phyloP scores from a whole-genome alignment of 1,140 invertebrate species.

The Eufriesea mexicana region DNA sequence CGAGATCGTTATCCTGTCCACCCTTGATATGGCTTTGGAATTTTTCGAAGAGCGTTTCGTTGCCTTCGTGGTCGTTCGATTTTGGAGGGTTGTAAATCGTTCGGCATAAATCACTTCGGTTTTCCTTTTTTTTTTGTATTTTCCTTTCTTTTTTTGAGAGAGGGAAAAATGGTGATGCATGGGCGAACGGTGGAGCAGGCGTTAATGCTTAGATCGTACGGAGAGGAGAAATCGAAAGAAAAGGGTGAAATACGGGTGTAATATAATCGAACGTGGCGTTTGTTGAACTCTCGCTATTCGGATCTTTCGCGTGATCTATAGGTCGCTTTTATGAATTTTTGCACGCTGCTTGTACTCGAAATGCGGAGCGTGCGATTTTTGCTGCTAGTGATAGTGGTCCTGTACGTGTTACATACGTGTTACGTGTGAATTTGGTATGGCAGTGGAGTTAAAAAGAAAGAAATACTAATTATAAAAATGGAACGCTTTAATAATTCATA shows the following conservation, averaged over 20 bases:
- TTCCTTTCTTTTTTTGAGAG: no score
- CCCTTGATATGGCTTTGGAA: background rate
- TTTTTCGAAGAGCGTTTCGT: background rate
- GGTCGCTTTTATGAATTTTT: background rate
- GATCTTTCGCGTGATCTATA: no score
- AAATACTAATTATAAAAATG: no score
- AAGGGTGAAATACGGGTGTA: background rate
- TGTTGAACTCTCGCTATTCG: background rate
- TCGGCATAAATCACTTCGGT: background rate
- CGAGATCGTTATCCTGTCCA: background rate
- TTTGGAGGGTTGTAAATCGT: no score
- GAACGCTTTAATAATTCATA: no score
- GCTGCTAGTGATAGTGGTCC: no score
- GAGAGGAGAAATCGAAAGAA: background rate
- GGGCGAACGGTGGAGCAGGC: background rate
- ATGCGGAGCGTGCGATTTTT: no score
- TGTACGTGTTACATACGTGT: no score
- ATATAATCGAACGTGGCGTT: background rate
- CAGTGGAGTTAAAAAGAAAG: no score
- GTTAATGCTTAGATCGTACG: background rate
- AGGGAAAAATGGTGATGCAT: background rate
- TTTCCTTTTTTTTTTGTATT: no score
- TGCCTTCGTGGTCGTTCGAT: background rate
- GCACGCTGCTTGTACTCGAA: background rate
- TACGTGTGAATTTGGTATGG: no score